Conservation (phyloP, 2,797 vertebrate genomes). For the Enteromius treurensis region DNA sequence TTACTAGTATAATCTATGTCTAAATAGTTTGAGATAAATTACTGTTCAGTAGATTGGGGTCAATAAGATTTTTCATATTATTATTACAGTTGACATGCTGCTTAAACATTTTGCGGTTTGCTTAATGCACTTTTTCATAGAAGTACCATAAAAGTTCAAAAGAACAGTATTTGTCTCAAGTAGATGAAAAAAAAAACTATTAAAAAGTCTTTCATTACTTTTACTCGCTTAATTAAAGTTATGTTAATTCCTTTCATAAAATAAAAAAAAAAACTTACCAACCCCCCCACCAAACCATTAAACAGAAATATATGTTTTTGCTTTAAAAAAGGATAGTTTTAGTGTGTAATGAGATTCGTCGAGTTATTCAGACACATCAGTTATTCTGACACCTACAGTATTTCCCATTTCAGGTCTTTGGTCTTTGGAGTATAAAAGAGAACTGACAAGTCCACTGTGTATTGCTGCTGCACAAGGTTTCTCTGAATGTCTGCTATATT, state of each 20-base stretch:
- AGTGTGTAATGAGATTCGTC: neutral
- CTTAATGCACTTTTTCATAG: neutral
- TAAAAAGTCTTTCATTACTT: neutral
- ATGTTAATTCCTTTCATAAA: neutral
- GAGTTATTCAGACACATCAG: neutral
- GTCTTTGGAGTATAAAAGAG: conserved; percentile 78
- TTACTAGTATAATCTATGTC: neutral
- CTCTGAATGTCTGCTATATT: conserved; percentile 68
- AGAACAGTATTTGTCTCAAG: neutral
- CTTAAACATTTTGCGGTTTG: neutral
- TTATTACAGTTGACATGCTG: neutral
- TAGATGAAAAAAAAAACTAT: too few species aligned
- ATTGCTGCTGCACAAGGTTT: conserved; percentile 73
- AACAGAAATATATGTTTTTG: neutral
- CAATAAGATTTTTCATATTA: neutral
- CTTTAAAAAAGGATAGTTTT: neutral
- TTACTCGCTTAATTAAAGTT: neutral
- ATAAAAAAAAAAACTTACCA: neutral
- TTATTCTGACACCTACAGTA: neutral
- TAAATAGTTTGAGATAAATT: neutral
- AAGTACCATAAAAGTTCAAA: conserved; percentile 1
- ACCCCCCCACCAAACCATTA: neutral
- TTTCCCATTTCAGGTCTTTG: conserved; percentile 74
- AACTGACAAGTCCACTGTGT: conserved; percentile 77
- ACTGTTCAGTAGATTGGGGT: neutral